phyloP scores from a whole-genome alignment of 2,888 invertebrate species.

The Lepidochitona cinerea region DNA sequence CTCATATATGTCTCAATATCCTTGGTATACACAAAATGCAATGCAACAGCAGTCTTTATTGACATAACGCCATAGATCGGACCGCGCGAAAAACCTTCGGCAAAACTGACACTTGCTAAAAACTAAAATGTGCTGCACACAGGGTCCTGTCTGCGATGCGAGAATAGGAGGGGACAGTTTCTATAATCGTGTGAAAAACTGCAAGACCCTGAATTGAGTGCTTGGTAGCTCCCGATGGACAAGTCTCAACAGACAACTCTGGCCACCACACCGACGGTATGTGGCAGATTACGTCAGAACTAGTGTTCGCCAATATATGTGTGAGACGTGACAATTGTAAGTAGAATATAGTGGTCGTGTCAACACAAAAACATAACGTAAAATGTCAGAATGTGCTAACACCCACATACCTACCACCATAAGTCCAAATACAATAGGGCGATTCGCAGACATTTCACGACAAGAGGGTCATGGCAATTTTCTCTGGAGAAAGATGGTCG shows the following conservation, averaged over 20 bases:
- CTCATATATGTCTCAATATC: background rate
- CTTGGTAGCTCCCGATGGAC: no score
- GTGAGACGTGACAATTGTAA: conserved; percentile 1
- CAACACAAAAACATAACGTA: no score
- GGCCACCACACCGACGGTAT: no score
- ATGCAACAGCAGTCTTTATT: background rate
- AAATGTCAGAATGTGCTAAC: no score
- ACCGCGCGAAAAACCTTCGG: background rate
- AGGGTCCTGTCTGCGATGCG: background rate
- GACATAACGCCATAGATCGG: background rate
- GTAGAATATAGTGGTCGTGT: background rate
- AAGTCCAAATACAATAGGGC: no score
- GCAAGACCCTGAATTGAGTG: background rate
- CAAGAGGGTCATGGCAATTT: no score
- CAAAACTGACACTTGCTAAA: background rate
- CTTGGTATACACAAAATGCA: conserved; percentile 1
- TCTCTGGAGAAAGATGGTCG: no score
- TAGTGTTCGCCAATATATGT: no score
- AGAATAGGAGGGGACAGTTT: background rate
- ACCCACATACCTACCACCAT: no score
- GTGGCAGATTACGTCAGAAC: background rate
- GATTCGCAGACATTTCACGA: no score
- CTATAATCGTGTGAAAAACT: background rate
- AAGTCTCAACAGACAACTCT: no score
- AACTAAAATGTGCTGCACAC: background rate